These are phyloP conservation scores for Drosophila baimaii DNA, from an alignment of 1,140 invertebrate species.

Conservation along the genomic window DNA sequence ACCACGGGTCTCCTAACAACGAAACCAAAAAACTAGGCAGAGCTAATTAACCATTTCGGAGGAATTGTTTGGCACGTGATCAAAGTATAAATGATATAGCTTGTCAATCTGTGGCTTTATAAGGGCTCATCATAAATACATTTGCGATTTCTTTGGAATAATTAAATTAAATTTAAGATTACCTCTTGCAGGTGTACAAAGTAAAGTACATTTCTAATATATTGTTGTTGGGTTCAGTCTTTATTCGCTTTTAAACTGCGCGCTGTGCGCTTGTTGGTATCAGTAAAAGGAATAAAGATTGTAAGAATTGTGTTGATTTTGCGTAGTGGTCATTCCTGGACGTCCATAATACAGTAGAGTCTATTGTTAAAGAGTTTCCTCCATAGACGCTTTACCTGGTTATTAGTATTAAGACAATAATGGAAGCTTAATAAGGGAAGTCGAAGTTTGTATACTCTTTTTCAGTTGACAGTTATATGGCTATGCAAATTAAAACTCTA, in stretches of 20 bases:
- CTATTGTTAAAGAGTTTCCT: background rate
- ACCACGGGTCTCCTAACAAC: background rate
- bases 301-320: constrained; percentile 16
- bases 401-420: too few relatives aligned
- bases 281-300: constrained; percentile 31
- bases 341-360: constrained; percentile 5
- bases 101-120: constrained; percentile 1
- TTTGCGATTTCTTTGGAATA: constrained; percentile 18
- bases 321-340: constrained; percentile 20
- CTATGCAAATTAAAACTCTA: too few relatives aligned
- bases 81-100: background rate
- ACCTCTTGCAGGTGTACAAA: constrained; percentile 22
- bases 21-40: background rate
- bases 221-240: constrained; percentile 2
- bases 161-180: constrained; percentile 8
- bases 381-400: background rate
- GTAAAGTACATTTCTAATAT: constrained; percentile 17
- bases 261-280: constrained; percentile 21
- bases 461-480: too few relatives aligned
- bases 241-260: constrained; percentile 19
- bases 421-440: too few relatives aligned
- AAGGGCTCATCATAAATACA: constrained; percentile 31
- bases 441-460: too few relatives aligned
- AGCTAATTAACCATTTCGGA: background rate
- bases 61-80: constrained; percentile 12